phyloP scores from a whole-genome alignment of 2,797 vertebrate species.

The Sebastiscus albofasciatus region DNA sequence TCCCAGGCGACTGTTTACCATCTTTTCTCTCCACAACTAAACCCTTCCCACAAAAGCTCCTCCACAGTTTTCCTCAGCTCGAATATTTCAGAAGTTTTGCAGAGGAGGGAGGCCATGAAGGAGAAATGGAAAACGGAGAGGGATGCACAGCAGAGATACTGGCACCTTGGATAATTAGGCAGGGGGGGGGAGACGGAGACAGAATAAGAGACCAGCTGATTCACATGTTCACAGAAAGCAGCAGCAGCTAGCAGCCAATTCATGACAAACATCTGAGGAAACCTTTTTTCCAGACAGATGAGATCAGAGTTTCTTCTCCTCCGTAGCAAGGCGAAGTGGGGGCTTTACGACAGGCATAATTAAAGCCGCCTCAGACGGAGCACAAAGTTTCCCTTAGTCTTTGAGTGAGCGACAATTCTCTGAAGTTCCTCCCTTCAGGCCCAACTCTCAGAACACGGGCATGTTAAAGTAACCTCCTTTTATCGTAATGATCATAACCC shows the following conservation, averaged over 20 bases:
- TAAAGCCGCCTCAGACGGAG: conserved; percentile 73
- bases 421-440: conserved; percentile 69
- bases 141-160: conserved; percentile 31
- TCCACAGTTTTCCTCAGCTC: neutral
- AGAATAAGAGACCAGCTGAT: conserved; percentile 53
- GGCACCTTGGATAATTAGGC: conserved; percentile 57
- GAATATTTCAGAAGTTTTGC: conserved; percentile 27
- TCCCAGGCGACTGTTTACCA: neutral
- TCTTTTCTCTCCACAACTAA: neutral
- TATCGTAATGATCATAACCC: conserved; percentile 75
- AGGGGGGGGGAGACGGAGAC: conserved; percentile 37
- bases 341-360: conserved; percentile 70
- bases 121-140: neutral
- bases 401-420: conserved; percentile 65
- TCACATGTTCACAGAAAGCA: conserved; percentile 50
- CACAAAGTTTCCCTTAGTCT: conserved; percentile 61
- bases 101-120: neutral
- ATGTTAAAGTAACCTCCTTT: conserved; percentile 76
- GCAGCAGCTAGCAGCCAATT: conserved; percentile 70
- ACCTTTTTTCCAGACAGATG: conserved; percentile 65
- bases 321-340: conserved; percentile 45
- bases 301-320: conserved; percentile 77
- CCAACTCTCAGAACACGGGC: conserved; percentile 58
- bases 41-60: neutral
- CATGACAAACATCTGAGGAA: conserved; percentile 77